These are phyloP conservation scores for Linurgus olivaceus DNA, from an alignment of 2,797 vertebrate genomes.

Conservation along the genomic window DNA sequence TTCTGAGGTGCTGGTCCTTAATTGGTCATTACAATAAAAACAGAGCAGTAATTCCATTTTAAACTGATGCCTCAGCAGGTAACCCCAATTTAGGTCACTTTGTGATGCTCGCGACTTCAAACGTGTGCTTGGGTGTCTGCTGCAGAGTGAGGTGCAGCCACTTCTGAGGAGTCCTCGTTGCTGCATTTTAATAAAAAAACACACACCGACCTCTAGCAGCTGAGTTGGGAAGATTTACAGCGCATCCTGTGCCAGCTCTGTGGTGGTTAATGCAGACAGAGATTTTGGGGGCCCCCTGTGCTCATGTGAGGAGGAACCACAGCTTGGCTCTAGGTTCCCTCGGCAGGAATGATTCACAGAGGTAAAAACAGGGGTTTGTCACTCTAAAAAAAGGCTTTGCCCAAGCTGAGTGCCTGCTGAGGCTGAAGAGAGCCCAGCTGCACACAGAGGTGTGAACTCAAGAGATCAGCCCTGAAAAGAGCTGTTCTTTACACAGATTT, in stretches of 20 bases:
- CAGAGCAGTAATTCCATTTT: slow-evolving; percentile 18
- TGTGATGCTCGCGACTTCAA: not conserved
- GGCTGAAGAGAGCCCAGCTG: not conserved
- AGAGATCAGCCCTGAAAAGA: not conserved
- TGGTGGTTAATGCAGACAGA: not conserved
- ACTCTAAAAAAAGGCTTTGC: not conserved
- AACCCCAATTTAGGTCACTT: slow-evolving; percentile 25
- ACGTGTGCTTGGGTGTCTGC: not conserved
- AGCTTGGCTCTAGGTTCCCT: not conserved
- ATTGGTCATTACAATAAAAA: slow-evolving; percentile 50
- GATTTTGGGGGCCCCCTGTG: not conserved
- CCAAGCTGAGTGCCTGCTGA: not conserved
- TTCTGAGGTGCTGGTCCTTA: slow-evolving; percentile 45
- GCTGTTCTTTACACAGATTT: not conserved
- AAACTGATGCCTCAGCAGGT: slow-evolving; percentile 13
- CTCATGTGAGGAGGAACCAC: not conserved
- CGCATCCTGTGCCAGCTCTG: not conserved
- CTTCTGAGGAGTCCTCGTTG: not conserved
- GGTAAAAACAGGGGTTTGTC: not conserved
- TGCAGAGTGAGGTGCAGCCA: not conserved
- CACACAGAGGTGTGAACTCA: not conserved
- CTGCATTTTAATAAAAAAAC: slow-evolving; percentile 22
- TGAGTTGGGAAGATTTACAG: not conserved
- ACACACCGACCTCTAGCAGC: not conserved
- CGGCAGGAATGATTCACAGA: not conserved